phyloP scores from a whole-genome alignment of 2,113 vertebrate species.

The Hippocampus mohnikei region DNA sequence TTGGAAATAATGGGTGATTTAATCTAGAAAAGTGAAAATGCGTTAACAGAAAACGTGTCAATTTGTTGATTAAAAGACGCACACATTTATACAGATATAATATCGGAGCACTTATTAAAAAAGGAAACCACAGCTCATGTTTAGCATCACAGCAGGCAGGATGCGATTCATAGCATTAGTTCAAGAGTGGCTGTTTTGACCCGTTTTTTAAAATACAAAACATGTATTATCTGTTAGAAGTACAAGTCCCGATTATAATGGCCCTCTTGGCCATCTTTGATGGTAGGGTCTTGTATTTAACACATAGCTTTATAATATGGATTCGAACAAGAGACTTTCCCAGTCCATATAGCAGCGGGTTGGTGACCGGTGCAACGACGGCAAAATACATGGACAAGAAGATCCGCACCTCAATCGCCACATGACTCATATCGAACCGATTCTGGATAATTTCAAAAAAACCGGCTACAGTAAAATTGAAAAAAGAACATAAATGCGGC shows the following conservation, averaged over 20 bases:
- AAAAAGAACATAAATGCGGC: slow-evolving; percentile 66
- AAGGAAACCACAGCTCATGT: too few species aligned
- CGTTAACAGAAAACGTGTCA: neutral
- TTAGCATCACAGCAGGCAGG: too few species aligned
- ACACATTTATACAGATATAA: too few species aligned
- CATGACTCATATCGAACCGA: slow-evolving; percentile 41
- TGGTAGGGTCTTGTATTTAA: slow-evolving; percentile 21
- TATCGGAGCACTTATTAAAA: too few species aligned
- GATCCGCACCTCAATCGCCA: slow-evolving; percentile 9
- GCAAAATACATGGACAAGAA: slow-evolving; percentile 52
- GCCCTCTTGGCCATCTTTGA: neutral
- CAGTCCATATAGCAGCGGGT: slow-evolving; percentile 59
- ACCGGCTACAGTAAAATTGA: slow-evolving; percentile 38
- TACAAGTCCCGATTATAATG: neutral
- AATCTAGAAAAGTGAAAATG: neutral
- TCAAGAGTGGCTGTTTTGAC: too few species aligned
- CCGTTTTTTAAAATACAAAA: too few species aligned
- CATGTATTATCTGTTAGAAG: neutral
- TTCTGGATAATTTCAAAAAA: slow-evolving; percentile 44
- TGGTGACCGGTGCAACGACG: slow-evolving; percentile 38
- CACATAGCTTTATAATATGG: slow-evolving; percentile 41
- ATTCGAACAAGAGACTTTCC: slow-evolving; percentile 41
- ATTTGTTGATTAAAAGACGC: too few species aligned
- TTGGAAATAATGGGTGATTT: neutral
- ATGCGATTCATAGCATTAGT: too few species aligned